Base-by-base conservation (phyloP, 2,888 invertebrate genomes). In the Hybos culiciformis region DNA sequence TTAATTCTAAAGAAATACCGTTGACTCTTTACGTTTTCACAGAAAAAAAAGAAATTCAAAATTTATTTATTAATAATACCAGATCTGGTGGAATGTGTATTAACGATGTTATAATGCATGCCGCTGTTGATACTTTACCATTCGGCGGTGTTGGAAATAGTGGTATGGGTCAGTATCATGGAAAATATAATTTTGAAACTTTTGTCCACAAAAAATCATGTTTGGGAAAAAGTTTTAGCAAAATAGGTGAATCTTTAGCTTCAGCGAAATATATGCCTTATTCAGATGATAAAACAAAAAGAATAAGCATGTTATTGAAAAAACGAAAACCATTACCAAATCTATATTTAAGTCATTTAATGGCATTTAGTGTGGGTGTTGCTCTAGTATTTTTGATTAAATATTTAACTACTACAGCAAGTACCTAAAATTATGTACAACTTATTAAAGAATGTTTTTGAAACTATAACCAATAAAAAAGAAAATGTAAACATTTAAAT, bases 71-170 rank as follows among this genome's bases (percentile, higher is more conserved):
- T 54, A 71, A 73, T 54, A 77, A 80, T 61, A 87, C 86, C 41
- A 76, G 75, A 50, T 81, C 84, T 54, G 92, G 92, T 56, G 78
- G 79, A 57, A 70, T 85, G 57, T 77, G 80, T 65, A 70, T 85
- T 57, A 93, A 93, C 68, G 93, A 93, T 62, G 81, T 83, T 40
- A 70, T 93, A 56, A 78, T 90, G 77, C 90, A 92, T 64, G 83
- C 77, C n/a, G n/a, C n/a, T n/a, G n/a, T 92, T 67, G 85, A 86
- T 42, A 78, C 83, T n/a, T 67, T 98, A 47, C 97, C 97, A 2
- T 98, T 98, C 65, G 97, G 98, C 42, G 98, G 98, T 9, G 88
- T 98, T 41, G 98, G 98, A 5, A 62, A 70, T 54, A 93, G 93
- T 60, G 98, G 98, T 38, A 88, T 93, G 70, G 94, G 94, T 32